Evolutionary conservation across 2,113 vertebrate species (phyloP).

Genomic region (Argyrosomus japonicus): DNA sequence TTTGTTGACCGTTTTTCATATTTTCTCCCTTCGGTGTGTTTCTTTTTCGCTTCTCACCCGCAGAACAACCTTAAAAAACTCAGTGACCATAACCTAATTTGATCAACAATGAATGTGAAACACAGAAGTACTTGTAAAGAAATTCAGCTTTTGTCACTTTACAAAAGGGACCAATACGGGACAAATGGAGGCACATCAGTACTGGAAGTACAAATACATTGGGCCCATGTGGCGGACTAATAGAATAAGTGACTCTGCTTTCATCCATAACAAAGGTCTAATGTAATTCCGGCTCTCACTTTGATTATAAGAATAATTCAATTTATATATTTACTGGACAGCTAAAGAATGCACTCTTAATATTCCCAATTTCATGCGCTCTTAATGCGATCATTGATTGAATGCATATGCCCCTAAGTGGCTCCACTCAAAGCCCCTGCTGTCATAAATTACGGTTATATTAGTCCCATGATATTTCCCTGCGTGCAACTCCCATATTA

Average conservation of each 20-base stretch:
- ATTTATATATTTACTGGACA: conserved; percentile 46
- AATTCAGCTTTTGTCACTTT: conserved; percentile 34
- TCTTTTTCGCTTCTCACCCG: neutral
- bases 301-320: conserved; percentile 46
- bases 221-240: conserved; percentile 19
- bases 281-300: conserved; percentile 35
- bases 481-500: neutral
- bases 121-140: neutral
- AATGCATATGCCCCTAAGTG: conserved; percentile 36
- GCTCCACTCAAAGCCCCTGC: conserved; percentile 24
- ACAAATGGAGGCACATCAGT: conserved; percentile 12
- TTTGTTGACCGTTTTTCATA: neutral
- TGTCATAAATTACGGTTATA: conserved; percentile 47
- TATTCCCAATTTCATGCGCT: conserved; percentile 33
- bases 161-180: conserved; percentile 9
- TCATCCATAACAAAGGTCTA: conserved; percentile 14
- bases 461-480: conserved; percentile 28
- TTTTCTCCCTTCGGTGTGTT: neutral
- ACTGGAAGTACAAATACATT: neutral
- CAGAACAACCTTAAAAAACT: conserved; percentile 22
- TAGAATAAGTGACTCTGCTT: conserved; percentile 36
- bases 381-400: conserved; percentile 46
- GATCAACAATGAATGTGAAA: conserved; percentile 2
- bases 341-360: conserved; percentile 9
- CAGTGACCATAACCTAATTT: conserved; percentile 38